These are phyloP conservation scores for Podotricha telesiphe DNA, from an alignment of 2,888 invertebrate genomes.

Conservation along the genomic window DNA sequence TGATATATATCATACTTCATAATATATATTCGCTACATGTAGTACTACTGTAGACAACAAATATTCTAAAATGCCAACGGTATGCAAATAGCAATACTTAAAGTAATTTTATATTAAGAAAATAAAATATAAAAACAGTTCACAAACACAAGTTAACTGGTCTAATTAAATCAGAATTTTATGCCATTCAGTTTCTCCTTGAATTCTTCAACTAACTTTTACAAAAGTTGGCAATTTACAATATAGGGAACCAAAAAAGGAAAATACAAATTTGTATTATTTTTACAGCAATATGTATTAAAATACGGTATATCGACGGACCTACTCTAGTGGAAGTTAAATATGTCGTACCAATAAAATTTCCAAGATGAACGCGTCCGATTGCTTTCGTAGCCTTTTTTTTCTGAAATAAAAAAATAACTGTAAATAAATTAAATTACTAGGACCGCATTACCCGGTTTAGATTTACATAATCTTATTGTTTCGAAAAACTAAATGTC, in stretches of 20 bases:
- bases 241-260: background rate
- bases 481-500: no score
- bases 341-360: constrained; percentile 32
- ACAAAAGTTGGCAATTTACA: background rate
- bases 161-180: background rate
- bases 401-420: constrained; percentile 9
- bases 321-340: constrained; percentile 31
- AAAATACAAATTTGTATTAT: constrained; percentile 2
- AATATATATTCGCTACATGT: background rate
- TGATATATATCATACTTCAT: background rate
- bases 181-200: background rate
- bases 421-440: no score
- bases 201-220: no score
- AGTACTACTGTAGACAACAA: background rate
- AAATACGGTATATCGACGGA: background rate
- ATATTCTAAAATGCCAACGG: background rate
- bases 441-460: no score
- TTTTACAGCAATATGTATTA: background rate
- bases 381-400: constrained; percentile 19
- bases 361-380: constrained; percentile 25
- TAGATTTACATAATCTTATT: no score
- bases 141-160: background rate
- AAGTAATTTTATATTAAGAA: background rate
- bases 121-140: background rate
- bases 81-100: no score